Evolutionary conservation across 2,888 invertebrate genomes (phyloP), one percentile per base, ranked within the genome.

Genomic region (Trissonchulus latispiculum): DNA sequence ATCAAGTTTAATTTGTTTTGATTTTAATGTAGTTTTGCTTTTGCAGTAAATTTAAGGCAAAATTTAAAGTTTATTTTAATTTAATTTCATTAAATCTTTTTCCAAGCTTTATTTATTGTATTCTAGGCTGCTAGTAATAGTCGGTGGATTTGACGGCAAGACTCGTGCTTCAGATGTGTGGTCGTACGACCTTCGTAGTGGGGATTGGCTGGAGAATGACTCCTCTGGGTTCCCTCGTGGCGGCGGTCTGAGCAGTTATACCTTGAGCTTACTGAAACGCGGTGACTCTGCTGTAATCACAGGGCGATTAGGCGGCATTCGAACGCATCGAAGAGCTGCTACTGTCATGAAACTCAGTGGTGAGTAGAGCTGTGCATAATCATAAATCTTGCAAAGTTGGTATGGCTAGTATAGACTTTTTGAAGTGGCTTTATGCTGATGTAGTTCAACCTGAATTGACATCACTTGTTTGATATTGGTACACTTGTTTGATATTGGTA

Each of bases 121-220:
- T 48, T 68, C 36, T 36, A 68, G 69, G 36, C 29, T 33, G 15
- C 33, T 68, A 8, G n/a, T n/a, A 8, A 2, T 68, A 15, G 69
- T 68, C 32, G 69, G 69, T 36, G 69, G 69, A 3, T 68, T 68
- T n/a, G 69, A 68, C 36, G 69, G 69, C 33, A 23, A 36, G 8
- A 15, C 8, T 3, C 33, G 69, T 32, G 36, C 32, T 23, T n/a
- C n/a, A 18, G 28, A 33, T 23, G 36, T 68, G 31, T 68, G 69
- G 69, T 8, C 8, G 28, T 68, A 36, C 36, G 69, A 68, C 36
- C 35, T 36, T 8, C 69, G 69, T n/a, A 31, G 69, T 33, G 69
- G 31, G 33, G 33, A 36, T 32, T 36, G 69, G n/a, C 8, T n/a
- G 2, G 69, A 23, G 33, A 18, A 15, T 31, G n/a, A 68, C 2